phyloP scores from a whole-genome alignment of 2,888 invertebrate genomes.

The Drosophila mettleri region DNA sequence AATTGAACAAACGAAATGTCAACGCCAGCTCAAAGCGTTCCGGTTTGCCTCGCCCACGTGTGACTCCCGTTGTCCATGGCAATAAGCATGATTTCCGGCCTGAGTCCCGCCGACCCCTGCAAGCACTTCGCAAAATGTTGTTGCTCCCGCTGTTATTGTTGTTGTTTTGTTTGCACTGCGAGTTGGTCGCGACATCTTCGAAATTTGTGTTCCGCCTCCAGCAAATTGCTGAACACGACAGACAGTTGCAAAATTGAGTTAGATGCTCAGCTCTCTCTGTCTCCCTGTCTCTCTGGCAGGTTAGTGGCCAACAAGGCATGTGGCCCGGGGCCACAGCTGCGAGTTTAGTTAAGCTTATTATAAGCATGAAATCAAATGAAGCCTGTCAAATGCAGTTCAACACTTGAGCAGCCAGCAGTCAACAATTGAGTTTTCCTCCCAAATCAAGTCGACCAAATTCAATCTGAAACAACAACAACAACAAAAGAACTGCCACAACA shows the following conservation, averaged over 20 bases:
- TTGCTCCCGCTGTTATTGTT: neutral
- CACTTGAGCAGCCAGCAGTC: conserved; percentile 49
- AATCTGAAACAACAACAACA: conserved; percentile 4
- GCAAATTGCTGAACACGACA: conserved; percentile 62
- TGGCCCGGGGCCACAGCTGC: conserved; percentile 18
- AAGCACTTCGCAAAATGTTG: conserved; percentile 28
- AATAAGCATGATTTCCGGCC: conserved; percentile 39
- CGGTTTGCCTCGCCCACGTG: conserved; percentile 43
- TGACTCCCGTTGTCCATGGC: conserved; percentile 45
- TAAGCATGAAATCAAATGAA: conserved; percentile 73
- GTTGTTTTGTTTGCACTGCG: conserved; percentile 61
- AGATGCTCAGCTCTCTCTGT: conserved; percentile 71
- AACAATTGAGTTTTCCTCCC: conserved; percentile 48
- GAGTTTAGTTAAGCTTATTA: conserved; percentile 71
- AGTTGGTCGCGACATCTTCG: conserved; percentile 50
- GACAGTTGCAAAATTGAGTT: conserved; percentile 75
- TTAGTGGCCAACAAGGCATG: conserved; percentile 12
- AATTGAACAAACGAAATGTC: conserved; percentile 80
- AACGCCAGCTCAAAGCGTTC: conserved; percentile 71
- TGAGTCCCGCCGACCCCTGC: conserved; percentile 4
- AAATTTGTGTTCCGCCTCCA: conserved; percentile 43
- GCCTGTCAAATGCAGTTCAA: conserved; percentile 74
- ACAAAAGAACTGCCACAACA: neutral
- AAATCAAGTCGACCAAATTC: conserved; percentile 31
- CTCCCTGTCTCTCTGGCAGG: too few species aligned